Evolutionary conservation across 2,113 vertebrate genomes (phyloP).

Genomic region (Calonectris borealis): DNA sequence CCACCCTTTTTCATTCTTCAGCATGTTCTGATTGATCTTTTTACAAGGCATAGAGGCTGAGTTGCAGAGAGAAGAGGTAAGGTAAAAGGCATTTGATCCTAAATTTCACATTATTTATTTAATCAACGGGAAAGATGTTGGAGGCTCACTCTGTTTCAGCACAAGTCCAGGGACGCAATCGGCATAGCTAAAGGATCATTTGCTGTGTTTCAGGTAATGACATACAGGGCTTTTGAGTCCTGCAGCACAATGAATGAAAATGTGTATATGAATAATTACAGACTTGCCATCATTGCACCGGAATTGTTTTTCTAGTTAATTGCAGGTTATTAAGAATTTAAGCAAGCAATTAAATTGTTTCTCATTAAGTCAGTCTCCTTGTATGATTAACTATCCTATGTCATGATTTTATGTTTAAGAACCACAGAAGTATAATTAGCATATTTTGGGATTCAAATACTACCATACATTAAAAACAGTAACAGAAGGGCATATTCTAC

Average conservation of each 20-base stretch:
- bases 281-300: neutral
- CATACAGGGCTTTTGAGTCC: neutral
- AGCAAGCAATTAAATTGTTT: neutral
- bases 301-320: neutral
- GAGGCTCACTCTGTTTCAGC: neutral
- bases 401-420: neutral
- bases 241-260: neutral
- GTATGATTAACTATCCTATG: neutral
- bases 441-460: neutral
- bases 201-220: neutral
- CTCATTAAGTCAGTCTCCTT: neutral
- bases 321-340: neutral
- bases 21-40: neutral
- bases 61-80: neutral
- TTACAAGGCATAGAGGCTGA: neutral
- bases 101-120: neutral
- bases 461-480: neutral
- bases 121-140: neutral
- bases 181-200: neutral
- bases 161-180: neutral
- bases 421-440: neutral
- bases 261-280: neutral
- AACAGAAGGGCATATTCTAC: neutral
- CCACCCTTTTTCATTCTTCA: neutral
- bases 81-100: neutral